Percentiles rank a stretch among this genome's conserved stretches.
Conservation (phyloP, 2,113 vertebrate genomes). For the Sprattus sprattus region DNA sequence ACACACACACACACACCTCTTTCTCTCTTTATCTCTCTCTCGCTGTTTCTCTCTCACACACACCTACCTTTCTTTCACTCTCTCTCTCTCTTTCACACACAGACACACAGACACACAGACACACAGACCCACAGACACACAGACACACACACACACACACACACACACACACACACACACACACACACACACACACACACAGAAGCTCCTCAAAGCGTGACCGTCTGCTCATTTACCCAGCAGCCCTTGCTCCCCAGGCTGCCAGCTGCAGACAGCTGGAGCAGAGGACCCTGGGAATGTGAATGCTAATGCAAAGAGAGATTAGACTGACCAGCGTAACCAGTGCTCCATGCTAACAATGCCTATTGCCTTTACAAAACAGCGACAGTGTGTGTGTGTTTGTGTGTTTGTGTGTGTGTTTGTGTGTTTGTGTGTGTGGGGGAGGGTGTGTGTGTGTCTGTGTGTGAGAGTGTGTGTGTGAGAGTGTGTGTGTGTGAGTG, state of each 20-base stretch:
- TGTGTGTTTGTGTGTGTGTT: too few relatives aligned
- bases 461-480: too few relatives aligned
- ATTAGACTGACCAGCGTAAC: neutral
- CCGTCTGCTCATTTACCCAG: slow-evolving; percentile 4
- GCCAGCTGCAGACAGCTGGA: neutral
- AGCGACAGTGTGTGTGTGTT: too few relatives aligned
- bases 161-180: neutral
- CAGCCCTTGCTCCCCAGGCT: neutral
- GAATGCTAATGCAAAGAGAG: neutral
- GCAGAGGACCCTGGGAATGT: too few relatives aligned
- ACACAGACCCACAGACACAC: neutral
- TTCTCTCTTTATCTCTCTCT: neutral
- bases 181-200: neutral
- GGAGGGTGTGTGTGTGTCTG: too few relatives aligned
- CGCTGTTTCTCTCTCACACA: neutral
- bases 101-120: neutral
- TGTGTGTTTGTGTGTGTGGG: too few relatives aligned
- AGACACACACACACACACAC: neutral
- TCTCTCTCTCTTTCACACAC: neutral
- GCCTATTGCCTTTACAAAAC: too few relatives aligned
- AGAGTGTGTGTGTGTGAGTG: neutral
- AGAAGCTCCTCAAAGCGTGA: neutral
- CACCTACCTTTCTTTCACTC: neutral
- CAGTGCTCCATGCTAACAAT: neutral
- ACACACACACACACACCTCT: neutral